Conservation (phyloP, 37 sponge, comb jelly and placozoan species). For the Halichondria panicea region DNA sequence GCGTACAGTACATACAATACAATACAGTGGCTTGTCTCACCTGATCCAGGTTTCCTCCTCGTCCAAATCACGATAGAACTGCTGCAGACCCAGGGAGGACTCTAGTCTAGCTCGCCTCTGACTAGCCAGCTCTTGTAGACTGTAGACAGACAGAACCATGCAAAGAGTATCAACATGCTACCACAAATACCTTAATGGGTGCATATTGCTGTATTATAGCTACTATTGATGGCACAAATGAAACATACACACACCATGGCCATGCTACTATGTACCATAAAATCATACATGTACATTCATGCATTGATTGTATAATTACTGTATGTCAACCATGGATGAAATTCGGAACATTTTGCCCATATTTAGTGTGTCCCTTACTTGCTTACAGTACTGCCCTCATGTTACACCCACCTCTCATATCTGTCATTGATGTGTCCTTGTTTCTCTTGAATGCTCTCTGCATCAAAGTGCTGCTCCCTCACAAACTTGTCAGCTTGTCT, state of each 20-base stretch:
- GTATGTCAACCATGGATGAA: too few species aligned
- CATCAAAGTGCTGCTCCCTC: slow-evolving; percentile 86
- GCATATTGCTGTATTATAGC: too few species aligned
- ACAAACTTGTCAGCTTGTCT: slow-evolving; percentile 82
- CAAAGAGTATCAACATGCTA: neutral
- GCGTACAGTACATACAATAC: neutral
- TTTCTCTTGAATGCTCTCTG: slow-evolving; percentile 76
- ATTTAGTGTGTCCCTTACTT: too few species aligned
- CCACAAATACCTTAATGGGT: neutral
- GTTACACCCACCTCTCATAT: too few species aligned
- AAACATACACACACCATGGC: too few species aligned
- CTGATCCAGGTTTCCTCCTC: slow-evolving; percentile 91
- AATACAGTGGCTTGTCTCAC: slow-evolving; percentile 28
- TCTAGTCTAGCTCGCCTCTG: slow-evolving; percentile 54
- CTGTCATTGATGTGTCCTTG: slow-evolving; percentile 56
- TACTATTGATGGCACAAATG: too few species aligned
- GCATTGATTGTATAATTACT: too few species aligned
- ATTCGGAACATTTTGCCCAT: too few species aligned
- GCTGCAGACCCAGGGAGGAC: slow-evolving; percentile 77
- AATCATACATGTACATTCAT: too few species aligned
- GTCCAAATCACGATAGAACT: slow-evolving; percentile 83
- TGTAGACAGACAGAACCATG: neutral
- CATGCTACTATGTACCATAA: too few species aligned
- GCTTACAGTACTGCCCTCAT: too few species aligned
- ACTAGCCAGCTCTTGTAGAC: slow-evolving; percentile 65